Evolutionary conservation across 2,113 vertebrate species (phyloP).

Genomic region (Scartelaos histophorus): DNA sequence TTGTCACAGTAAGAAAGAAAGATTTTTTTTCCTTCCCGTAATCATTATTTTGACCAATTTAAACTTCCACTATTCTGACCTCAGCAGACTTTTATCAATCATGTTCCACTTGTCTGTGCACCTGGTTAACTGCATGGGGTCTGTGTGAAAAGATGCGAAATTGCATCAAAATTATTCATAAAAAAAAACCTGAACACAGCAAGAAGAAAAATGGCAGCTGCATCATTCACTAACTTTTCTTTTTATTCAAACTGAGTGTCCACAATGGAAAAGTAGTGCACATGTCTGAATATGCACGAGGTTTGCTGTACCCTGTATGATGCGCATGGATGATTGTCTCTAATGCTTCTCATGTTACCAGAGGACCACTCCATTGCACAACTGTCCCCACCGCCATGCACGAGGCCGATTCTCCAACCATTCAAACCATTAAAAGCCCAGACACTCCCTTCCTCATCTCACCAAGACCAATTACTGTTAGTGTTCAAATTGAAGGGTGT

Average conservation of each 20-base stretch:
- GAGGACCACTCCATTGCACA: conserved; percentile 23
- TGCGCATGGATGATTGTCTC: conserved; percentile 46
- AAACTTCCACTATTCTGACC: neutral
- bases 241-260: conserved; percentile 14
- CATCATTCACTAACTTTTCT: neutral
- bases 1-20: neutral
- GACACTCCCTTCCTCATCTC: conserved; percentile 33
- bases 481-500: conserved; percentile 39
- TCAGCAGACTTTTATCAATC: neutral
- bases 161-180: neutral
- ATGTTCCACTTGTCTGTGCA: neutral
- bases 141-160: neutral
- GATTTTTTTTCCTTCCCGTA: neutral
- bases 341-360: conserved; percentile 38
- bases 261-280: conserved; percentile 27
- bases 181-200: neutral
- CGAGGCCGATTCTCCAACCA: conserved; percentile 24
- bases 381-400: conserved; percentile 1
- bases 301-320: conserved; percentile 21
- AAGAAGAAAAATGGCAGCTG: neutral
- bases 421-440: conserved; percentile 55
- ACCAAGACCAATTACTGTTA: conserved; percentile 49
- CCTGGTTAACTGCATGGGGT: conserved; percentile 1
- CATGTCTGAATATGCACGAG: conserved; percentile 42
- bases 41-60: neutral